These are phyloP conservation scores for Triplophysa bombifrons DNA, from an alignment of 2,797 vertebrate genomes.

Conservation along the genomic window DNA sequence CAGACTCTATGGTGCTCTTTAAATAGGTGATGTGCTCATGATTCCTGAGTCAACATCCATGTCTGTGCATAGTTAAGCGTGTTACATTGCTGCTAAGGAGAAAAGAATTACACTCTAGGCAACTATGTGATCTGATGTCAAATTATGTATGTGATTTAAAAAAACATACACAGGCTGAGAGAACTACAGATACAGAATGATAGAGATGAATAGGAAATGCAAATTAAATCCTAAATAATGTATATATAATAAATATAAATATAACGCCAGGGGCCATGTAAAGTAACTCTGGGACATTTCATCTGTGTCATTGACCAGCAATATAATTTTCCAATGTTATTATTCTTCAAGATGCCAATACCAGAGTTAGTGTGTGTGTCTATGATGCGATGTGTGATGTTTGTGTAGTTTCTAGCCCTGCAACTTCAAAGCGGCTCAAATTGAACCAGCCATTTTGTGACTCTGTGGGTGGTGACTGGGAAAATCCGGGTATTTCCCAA, in stretches of 20 bases:
- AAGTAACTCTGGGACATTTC: conserved; percentile 49
- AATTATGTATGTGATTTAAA: conserved; percentile 1
- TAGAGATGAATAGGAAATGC: not conserved
- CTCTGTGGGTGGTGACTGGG: conserved; percentile 20
- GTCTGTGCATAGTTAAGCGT: conserved; percentile 49
- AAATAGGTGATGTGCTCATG: conserved; percentile 48
- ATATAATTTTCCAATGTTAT: conserved; percentile 64
- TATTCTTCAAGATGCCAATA: conserved; percentile 58
- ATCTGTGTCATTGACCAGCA: conserved; percentile 59
- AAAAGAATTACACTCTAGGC: conserved; percentile 14
- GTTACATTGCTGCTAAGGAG: conserved; percentile 35
- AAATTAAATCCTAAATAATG: conserved; percentile 73
- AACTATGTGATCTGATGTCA: not conserved
- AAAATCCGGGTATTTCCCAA: conserved; percentile 45
- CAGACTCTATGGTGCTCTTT: conserved; percentile 45
- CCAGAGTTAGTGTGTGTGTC: not conserved
- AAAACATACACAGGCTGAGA: not conserved
- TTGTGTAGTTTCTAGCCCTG: conserved; percentile 11
- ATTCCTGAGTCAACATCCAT: conserved; percentile 44
- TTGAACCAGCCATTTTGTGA: conserved; percentile 30
- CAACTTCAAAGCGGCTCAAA: conserved; percentile 37
- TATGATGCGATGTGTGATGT: not conserved
- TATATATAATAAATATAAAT: conserved; percentile 41
- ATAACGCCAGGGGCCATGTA: conserved; percentile 41
- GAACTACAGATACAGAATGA: not conserved